These are phyloP conservation scores for Torymus aiolomorphi DNA, from an alignment of 2,888 invertebrate species.

Conservation along the genomic window DNA sequence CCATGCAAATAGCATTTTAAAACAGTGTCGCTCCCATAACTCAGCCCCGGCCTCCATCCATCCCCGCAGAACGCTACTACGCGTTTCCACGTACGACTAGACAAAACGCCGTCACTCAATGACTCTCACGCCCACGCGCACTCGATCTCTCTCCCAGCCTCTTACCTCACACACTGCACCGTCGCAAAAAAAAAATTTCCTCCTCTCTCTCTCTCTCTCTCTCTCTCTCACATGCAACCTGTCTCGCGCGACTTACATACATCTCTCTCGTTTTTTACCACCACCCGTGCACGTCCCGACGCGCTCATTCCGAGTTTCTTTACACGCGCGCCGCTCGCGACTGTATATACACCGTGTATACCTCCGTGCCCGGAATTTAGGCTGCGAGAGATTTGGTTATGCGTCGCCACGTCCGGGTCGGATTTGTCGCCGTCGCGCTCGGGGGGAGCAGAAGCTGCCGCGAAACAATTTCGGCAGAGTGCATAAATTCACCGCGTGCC, in stretches of 20 bases:
- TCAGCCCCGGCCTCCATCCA: neutral
- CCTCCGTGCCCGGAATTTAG: slow-evolving; percentile 63
- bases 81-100: too few relatives aligned
- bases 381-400: slow-evolving; percentile 68
- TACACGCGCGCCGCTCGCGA: slow-evolving; percentile 52
- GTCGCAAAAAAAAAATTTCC: too few relatives aligned
- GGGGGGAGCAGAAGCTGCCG: neutral
- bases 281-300: too few relatives aligned
- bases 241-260: too few relatives aligned
- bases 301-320: slow-evolving; percentile 51
- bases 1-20: too few relatives aligned
- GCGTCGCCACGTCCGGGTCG: slow-evolving; percentile 71
- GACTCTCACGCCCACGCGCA: neutral
- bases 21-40: too few relatives aligned
- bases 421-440: slow-evolving; percentile 73
- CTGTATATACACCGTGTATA: slow-evolving; percentile 50
- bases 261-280: too few relatives aligned
- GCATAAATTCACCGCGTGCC: slow-evolving; percentile 25
- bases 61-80: neutral
- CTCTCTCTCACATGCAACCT: too few relatives aligned
- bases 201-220: too few relatives aligned
- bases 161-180: too few relatives aligned
- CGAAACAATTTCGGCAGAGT: slow-evolving; percentile 37
- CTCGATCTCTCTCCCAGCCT: slow-evolving; percentile 46
- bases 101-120: too few relatives aligned